Evolutionary conservation across 2,113 vertebrate genomes (phyloP), one percentile per base, ranked within the genome.

Genomic region (Casuarius casuarius): DNA sequence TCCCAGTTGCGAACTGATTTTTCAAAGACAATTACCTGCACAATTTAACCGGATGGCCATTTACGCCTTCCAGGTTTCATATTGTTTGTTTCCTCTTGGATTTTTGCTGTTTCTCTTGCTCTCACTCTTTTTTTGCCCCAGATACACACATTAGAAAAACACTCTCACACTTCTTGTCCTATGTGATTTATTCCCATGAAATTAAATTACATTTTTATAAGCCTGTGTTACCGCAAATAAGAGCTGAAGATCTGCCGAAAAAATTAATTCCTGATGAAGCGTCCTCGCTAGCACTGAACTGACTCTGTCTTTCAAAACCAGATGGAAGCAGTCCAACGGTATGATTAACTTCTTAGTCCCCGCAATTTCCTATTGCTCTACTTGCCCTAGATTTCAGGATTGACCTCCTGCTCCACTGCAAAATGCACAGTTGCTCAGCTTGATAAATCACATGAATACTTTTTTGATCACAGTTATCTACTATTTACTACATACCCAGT

Each of bases 331-430:
- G 97, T 98, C 97, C 90, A 97, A 95, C 70, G 75, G 91, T 71
- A 96, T 98, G 98, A 98, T 98, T 98, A 98, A 98, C 98, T 98
- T 98, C 97, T 97, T 93, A 97, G 97, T 94, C 95, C 94, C 91
- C 56, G 93, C 97, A 97, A 97, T 98, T 98, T 98, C 97, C 97
- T 97, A 84, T 75, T 92, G 96, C 97, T 97, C 95, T 91, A 85
- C 97, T 97, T 97, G 97, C 97, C 97, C 96, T 94, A 96, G 97
- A 98, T 98, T 98, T 98, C 96, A 94, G 97, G 97, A 98, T 85
- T 98, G 98, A 98, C 98, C 97, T 98, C 98, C 96, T 87, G 97
- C 94, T 96, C 97, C 97, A 97, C 97, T 97, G 97, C 94, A 97
- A 97, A 97, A 97, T 51, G 95, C 96, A 92, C 87, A 95, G 96